Evolutionary conservation across 2,797 vertebrate genomes (phyloP).

Genomic region (Arctocebus calabarensis): DNA sequence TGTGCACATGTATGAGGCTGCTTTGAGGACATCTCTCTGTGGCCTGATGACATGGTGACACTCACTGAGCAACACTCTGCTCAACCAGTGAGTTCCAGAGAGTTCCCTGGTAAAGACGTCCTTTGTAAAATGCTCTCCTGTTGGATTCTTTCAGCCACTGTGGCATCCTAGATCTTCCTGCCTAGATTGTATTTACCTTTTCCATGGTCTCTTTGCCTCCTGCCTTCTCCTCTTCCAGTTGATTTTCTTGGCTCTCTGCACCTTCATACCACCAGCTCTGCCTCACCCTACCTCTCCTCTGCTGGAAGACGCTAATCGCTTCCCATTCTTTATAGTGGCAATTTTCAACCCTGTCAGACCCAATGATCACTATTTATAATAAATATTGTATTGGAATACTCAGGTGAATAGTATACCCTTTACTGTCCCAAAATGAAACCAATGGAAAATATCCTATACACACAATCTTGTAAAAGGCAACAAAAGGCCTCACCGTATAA

Average conservation of each 20-base stretch:
- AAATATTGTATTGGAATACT: not conserved
- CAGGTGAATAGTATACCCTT: not conserved
- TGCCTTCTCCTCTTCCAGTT: not conserved
- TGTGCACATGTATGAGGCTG: not conserved
- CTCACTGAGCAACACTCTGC: not conserved
- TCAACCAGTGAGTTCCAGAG: not conserved
- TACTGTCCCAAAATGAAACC: not conserved
- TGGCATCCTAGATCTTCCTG: not conserved
- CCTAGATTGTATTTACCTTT: not conserved
- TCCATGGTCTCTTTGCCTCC: not conserved
- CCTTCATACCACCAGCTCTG: not conserved
- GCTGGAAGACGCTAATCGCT: not conserved
- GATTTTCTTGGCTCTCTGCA: not conserved
- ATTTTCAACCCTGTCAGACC: not conserved
- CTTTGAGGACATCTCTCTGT: not conserved
- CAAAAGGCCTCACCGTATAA: not conserved
- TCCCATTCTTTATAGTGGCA: not conserved
- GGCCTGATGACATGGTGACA: not conserved
- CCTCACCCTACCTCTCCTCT: not conserved
- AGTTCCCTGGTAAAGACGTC: not conserved
- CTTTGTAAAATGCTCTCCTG: not conserved
- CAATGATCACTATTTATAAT: not conserved
- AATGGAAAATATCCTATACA: not conserved
- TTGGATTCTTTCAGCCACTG: not conserved
- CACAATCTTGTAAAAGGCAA: not conserved